Percentiles rank a stretch among this genome's conserved stretches.
These are phyloP conservation scores for Eupsilia transversa DNA, from an alignment of 2,888 invertebrate genomes.

Conservation along the genomic window DNA sequence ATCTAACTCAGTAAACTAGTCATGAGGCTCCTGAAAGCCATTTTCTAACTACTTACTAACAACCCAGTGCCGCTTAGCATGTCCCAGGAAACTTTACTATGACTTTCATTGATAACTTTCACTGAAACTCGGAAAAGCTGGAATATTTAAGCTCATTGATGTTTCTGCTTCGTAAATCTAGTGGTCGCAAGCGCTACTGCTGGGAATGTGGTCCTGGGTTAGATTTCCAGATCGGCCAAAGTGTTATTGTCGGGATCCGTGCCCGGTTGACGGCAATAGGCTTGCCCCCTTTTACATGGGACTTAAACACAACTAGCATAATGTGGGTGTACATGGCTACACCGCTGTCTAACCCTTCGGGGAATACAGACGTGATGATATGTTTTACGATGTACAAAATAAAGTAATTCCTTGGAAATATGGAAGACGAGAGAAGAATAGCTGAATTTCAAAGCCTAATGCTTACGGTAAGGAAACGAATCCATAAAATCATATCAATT, in stretches of 20 bases:
- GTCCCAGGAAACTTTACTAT: constrained; percentile 35
- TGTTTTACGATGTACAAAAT: no score
- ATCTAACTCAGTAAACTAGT: constrained; percentile 37
- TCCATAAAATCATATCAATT: background rate
- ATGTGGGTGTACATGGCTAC: background rate
- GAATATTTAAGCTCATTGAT: background rate
- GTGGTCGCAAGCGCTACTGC: background rate
- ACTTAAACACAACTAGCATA: background rate
- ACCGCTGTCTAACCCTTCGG: background rate
- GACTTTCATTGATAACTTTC: constrained; percentile 39
- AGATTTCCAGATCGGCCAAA: background rate
- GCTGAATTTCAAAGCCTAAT: no score
- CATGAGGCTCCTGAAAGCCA: constrained; percentile 38
- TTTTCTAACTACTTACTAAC: constrained; percentile 53
- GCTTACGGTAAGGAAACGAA: background rate
- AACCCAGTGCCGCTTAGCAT: constrained; percentile 21
- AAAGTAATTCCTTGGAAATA: no score
- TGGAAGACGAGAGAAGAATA: no score
- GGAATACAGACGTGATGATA: background rate
- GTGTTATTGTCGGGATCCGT: no score
- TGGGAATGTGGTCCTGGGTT: no score
- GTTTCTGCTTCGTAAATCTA: no score
- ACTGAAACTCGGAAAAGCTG: background rate
- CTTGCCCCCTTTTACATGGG: no score
- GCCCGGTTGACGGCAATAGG: background rate